Base-by-base conservation (phyloP, 2,797 vertebrate genomes). In the Monodelphis domestica region DNA sequence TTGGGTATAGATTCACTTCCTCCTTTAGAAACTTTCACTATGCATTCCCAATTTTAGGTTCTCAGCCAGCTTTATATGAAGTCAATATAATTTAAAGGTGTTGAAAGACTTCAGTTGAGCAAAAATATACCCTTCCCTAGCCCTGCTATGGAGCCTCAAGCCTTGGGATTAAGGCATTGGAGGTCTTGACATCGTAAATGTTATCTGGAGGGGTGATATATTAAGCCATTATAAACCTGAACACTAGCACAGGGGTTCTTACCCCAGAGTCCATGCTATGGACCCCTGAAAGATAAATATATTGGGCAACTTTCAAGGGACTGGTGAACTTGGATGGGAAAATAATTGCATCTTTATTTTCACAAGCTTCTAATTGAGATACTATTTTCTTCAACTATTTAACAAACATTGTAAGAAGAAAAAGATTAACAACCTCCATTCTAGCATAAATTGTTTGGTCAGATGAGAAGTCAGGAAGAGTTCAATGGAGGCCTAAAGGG, bases 111-210 rank as follows among this genome's bases (percentile, higher is more conserved):
- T 93, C 63, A 50, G n/a, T 50, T 78, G 59, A 59, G 28, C 45
- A 52, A 93, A 91, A 95, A 91, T 33, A 54, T 0, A 30, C 90
- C 91, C 28, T n/a, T 45, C 1, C 0, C 50, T 38, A 70, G 38
- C 28, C 17, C 89, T 90, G 52, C 14, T 55, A 0, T 1, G 1
- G 11, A 52, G 6, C 55, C 87, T 15, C 70, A 95, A 88, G 95
- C 54, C 51, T 95, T 89, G 89, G 91, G 59, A 50, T 38, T 78
- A 45, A 70, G 28, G 12, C 24, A 78, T 94, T 93, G 30, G 91
- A 93, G 53, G 1, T 63, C 93, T 95, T 87, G 90, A 90, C 91
- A 78, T 70, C 91, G 17, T 54, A 92, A 56, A 78, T 91, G 63
- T 91, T 55, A 33, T 91, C 95, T 89, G 84, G 53, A 88, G 91